Evolutionary conservation across 2,888 invertebrate genomes (phyloP).

Genomic region (Perizoma flavofasciatum): DNA sequence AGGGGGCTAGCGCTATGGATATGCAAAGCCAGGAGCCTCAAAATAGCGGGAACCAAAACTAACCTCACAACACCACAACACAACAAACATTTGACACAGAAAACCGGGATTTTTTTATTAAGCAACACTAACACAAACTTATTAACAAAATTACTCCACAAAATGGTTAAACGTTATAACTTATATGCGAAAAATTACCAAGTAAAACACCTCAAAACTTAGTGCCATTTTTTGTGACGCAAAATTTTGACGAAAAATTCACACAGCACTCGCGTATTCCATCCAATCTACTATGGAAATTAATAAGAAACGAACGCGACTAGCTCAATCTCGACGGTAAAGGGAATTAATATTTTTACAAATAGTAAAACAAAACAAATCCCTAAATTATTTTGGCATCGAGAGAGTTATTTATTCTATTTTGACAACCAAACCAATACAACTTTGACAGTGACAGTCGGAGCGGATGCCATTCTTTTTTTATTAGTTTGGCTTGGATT

Average conservation of each 20-base stretch:
- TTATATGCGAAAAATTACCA: slow-evolving; percentile 46
- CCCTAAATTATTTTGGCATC: slow-evolving; percentile 50
- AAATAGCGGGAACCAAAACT: slow-evolving; percentile 79
- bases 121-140: slow-evolving; percentile 24
- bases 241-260: slow-evolving; percentile 45
- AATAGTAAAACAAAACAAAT: slow-evolving; percentile 60
- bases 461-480: too few relatives aligned
- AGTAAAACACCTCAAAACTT: slow-evolving; percentile 70
- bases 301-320: slow-evolving; percentile 48
- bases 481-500: too few relatives aligned
- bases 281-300: slow-evolving; percentile 34
- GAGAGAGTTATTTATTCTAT: slow-evolving; percentile 65
- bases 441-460: slow-evolving; percentile 21
- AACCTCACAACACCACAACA: slow-evolving; percentile 68
- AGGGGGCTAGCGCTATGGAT: slow-evolving; percentile 37
- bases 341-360: slow-evolving; percentile 47
- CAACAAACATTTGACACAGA: slow-evolving; percentile 46
- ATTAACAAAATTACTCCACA: slow-evolving; percentile 24
- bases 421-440: too few relatives aligned
- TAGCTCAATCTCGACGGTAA: slow-evolving; percentile 68
- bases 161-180: slow-evolving; percentile 27
- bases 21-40: slow-evolving; percentile 44
- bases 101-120: slow-evolving; percentile 27
- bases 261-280: slow-evolving; percentile 39
- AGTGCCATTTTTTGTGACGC: slow-evolving; percentile 64